Conservation (phyloP, 2,888 invertebrate species). For the Emmelina monodactyla region DNA sequence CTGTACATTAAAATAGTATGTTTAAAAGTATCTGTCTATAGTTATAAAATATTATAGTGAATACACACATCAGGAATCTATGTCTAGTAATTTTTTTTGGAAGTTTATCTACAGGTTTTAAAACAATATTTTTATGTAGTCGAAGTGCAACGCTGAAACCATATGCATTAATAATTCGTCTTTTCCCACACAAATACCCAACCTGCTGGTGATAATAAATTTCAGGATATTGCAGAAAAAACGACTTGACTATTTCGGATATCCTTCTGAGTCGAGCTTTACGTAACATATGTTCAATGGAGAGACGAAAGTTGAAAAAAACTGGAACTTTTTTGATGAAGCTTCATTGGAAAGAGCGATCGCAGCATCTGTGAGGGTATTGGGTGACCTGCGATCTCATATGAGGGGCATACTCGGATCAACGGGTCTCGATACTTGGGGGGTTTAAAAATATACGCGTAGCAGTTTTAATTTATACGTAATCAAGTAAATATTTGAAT, state of each 20-base stretch:
- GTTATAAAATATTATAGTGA: too few species aligned
- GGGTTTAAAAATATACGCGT: neutral
- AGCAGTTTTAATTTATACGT: too few species aligned
- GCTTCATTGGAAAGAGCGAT: conserved; percentile 24
- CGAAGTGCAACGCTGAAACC: too few species aligned
- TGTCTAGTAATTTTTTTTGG: too few species aligned
- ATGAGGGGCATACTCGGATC: conserved; percentile 21
- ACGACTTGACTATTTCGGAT: conserved; percentile 32
- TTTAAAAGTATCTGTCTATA: too few species aligned
- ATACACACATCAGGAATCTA: too few species aligned
- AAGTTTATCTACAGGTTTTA: too few species aligned
- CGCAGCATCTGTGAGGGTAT: conserved; percentile 51
- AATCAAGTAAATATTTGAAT: too few species aligned
- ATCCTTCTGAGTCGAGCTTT: conserved; percentile 26
- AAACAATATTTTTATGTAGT: too few species aligned
- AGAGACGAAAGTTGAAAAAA: conserved; percentile 23
- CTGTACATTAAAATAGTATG: too few species aligned
- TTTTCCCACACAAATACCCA: neutral
- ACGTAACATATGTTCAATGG: conserved; percentile 32
- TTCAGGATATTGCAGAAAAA: conserved; percentile 10
- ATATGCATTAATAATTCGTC: too few species aligned
- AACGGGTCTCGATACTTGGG: conserved; percentile 23
- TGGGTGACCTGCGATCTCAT: conserved; percentile 44
- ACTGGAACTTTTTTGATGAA: conserved; percentile 22
- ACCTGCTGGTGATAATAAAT: conserved; percentile 14